Evolutionary conservation across 2,113 vertebrate species (phyloP).

Genomic region (Podarcis cretensis): DNA sequence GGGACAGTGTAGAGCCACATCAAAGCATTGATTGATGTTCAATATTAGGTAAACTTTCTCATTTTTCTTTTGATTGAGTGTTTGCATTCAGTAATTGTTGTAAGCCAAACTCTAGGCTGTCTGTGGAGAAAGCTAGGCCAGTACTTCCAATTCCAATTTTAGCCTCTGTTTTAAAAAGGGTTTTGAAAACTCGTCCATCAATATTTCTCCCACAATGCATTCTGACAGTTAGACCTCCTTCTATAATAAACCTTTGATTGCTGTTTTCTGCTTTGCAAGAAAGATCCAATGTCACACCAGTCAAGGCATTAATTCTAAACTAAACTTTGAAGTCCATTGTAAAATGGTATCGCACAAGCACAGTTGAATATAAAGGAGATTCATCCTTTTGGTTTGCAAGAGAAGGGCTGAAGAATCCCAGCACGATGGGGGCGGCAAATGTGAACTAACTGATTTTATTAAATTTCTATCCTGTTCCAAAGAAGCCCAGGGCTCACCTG

Average conservation of each 20-base stretch:
- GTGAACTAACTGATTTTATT: constrained; percentile 4
- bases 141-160: constrained; percentile 47
- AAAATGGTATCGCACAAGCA: constrained; percentile 33
- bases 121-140: constrained; percentile 53
- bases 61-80: constrained; percentile 55
- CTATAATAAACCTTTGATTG: constrained; percentile 52
- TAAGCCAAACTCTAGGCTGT: constrained; percentile 22
- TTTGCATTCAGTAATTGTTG: constrained; percentile 7
- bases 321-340: not conserved
- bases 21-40: constrained; percentile 35
- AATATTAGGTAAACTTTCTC: constrained; percentile 56
- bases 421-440: constrained; percentile 35
- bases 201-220: constrained; percentile 53
- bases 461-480: too few species aligned
- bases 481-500: not conserved
- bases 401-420: constrained; percentile 12
- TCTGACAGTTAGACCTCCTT: constrained; percentile 55
- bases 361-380: not conserved
- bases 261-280: constrained; percentile 37
- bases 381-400: constrained; percentile 39
- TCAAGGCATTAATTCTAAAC: not conserved
- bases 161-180: constrained; percentile 62
- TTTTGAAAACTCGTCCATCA: constrained; percentile 50
- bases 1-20: constrained; percentile 33
- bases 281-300: too few species aligned